Conservation (phyloP, 1,140 invertebrate genomes). For the Globodera rostochiensis region DNA sequence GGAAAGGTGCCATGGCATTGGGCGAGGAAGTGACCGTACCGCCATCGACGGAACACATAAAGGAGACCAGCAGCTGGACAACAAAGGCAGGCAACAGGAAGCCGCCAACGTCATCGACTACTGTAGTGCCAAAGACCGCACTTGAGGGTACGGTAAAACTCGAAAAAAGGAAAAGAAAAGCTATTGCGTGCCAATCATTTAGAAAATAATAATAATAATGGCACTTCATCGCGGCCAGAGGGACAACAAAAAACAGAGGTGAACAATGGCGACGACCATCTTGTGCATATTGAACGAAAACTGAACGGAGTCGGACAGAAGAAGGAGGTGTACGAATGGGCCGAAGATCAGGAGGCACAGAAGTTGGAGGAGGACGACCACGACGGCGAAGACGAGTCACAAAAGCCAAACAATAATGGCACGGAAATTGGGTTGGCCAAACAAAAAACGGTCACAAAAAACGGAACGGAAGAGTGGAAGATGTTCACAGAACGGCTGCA, state of each 20-base stretch:
- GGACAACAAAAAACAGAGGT: not conserved
- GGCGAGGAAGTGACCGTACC: constrained; percentile 10
- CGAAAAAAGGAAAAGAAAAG: too few relatives aligned
- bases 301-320: not conserved
- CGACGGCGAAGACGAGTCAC: constrained; percentile 3
- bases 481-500: not conserved
- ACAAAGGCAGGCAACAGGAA: not conserved
- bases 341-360: constrained; percentile 16
- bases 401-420: not conserved
- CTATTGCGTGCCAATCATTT: too few relatives aligned
- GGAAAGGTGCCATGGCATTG: not conserved
- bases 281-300: too few relatives aligned
- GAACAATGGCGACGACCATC: not conserved
- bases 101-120: not conserved
- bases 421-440: not conserved
- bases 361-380: constrained; percentile 22
- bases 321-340: constrained; percentile 18
- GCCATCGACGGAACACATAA: not conserved
- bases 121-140: constrained; percentile 3
- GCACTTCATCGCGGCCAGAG: not conserved
- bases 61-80: not conserved
- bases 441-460: not conserved
- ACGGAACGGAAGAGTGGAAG: not conserved
- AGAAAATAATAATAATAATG: too few relatives aligned
- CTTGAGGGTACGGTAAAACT: not conserved